Evolutionary conservation across 2,888 invertebrate genomes (phyloP).

Genomic region (Tupiocoris notatus): DNA sequence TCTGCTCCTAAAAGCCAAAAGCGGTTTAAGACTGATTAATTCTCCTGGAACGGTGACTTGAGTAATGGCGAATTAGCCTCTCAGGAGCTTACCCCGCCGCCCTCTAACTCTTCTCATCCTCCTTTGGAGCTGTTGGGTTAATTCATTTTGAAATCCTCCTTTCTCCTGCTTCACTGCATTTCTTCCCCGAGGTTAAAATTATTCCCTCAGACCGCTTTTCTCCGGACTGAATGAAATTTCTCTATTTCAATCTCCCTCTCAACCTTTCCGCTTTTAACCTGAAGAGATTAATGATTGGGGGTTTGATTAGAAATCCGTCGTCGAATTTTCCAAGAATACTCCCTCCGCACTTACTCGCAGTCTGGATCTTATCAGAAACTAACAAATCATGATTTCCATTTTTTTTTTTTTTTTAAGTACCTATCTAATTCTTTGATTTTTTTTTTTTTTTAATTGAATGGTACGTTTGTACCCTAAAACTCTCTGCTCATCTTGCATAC

Average conservation of each 20-base stretch:
- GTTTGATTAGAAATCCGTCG: not conserved
- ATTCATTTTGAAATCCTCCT: conserved; percentile 32
- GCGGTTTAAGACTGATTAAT: conserved; percentile 41
- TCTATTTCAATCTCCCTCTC: not conserved
- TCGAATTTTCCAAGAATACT: not conserved
- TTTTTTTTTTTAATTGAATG: no score
- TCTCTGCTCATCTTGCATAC: no score
- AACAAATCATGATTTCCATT: no score
- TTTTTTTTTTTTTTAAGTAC: no score
- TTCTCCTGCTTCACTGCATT: not conserved
- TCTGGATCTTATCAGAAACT: no score
- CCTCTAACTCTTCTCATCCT: not conserved
- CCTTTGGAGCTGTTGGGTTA: conserved; percentile 16
- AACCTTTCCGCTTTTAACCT: not conserved
- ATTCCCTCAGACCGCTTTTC: not conserved
- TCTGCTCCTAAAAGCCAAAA: not conserved
- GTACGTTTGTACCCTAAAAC: no score
- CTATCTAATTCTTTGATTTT: no score
- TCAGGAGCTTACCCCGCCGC: conserved; percentile 1
- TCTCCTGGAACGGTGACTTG: conserved; percentile 41
- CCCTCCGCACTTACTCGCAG: no score
- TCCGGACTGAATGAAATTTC: not conserved
- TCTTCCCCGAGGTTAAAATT: not conserved
- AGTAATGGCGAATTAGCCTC: conserved; percentile 36
- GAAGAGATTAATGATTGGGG: not conserved